These are phyloP conservation scores for Strigamia maritima DNA, from an alignment of 2,888 invertebrate genomes.

Conservation along the genomic window DNA sequence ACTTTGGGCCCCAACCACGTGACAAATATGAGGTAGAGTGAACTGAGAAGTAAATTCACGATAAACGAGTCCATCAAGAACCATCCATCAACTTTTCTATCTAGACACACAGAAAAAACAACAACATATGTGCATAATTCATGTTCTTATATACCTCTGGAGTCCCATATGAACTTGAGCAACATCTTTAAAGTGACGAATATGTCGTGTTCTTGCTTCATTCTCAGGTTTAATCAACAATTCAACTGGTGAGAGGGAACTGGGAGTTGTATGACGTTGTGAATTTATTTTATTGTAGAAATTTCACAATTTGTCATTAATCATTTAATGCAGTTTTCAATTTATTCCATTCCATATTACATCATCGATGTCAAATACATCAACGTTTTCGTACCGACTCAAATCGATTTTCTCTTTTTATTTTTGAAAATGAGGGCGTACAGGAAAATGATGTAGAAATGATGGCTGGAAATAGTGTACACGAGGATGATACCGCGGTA, in stretches of 20 bases:
- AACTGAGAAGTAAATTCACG: slow-evolving; percentile 77
- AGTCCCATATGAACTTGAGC: not conserved
- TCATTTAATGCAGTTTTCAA: not conserved
- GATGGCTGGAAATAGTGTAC: not conserved
- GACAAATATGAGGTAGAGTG: slow-evolving; percentile 78
- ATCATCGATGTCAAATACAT: not conserved
- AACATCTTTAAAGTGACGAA: not conserved
- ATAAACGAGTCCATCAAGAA: slow-evolving; percentile 83
- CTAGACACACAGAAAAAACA: slow-evolving; percentile 54
- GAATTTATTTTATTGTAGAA: not conserved
- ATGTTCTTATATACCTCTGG: not conserved
- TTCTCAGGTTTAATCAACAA: too few relatives aligned
- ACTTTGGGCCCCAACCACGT: slow-evolving; percentile 75
- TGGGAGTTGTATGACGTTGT: not conserved
- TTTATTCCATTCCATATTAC: not conserved
- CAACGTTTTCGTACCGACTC: not conserved
- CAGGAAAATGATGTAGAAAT: not conserved
- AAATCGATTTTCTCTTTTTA: not conserved
- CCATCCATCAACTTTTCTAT: slow-evolving; percentile 85
- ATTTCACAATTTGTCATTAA: not conserved
- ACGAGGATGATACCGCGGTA: not conserved
- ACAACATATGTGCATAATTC: not conserved
- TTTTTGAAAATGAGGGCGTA: not conserved
- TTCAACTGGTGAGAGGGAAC: too few relatives aligned
- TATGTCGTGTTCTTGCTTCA: not conserved